Evolutionary conservation across 2,797 vertebrate genomes (phyloP), one percentile per base, ranked within the genome.

Genomic region (Centropyge bicolor): DNA sequence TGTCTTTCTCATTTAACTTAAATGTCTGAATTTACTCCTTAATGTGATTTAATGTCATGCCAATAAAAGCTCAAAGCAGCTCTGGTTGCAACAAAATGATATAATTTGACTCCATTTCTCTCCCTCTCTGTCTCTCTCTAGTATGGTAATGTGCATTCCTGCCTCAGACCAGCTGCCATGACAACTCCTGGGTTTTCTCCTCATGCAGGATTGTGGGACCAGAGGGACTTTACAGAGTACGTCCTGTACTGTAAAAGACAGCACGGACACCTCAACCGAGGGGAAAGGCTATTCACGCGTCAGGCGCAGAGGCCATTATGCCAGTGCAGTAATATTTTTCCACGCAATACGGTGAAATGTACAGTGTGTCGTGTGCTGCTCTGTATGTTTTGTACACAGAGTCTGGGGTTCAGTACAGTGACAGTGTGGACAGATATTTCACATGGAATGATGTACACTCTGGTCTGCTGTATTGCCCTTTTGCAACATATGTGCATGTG

Each of bases 131-230:
- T 52, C 57, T 41, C 46, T 62, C 79, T 81, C 76, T 43, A 17
- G 27, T 83, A 85, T 88, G 82, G 74, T 91, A 87, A 91, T 89
- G 85, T 82, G 70, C 85, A 87, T 90, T 92, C 88, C 81, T 87
- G 82, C 77, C 75, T 90, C 74, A 80, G 80, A 88, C 88, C 81
- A 87, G 89, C 92, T 92, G 84, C 91, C 87, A 92, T 91, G 90
- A 93, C 91, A 89, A 91, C 91, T 89, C 81, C 72, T 79, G 69
- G 80, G 78, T 73, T 91, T 87, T 76, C 71, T 84, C 62, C 55
- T 76, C 40, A 36, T 70, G 75, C 74, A 62, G 68, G 68, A 84
- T 35, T 52, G 70, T 57, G 74, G 70, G 65, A 81, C 72, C 46
- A 46, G 59, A 81, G 78, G 76, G 78, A 82, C 57, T 75, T 81